These are phyloP conservation scores for Australoheros scitulus DNA, from an alignment of 2,113 vertebrate genomes.

Conservation along the genomic window DNA sequence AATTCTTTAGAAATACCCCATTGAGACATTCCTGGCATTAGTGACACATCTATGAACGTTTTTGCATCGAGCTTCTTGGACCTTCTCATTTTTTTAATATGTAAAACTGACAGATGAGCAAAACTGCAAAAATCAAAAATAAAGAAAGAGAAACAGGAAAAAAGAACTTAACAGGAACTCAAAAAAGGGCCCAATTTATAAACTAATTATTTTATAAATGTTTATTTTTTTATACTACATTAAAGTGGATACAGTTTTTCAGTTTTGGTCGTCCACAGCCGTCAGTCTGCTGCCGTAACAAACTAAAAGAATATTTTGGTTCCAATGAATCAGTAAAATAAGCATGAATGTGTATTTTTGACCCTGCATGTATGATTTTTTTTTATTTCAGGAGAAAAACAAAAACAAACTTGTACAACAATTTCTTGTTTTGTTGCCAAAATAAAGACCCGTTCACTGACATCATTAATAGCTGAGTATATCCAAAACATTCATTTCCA, in stretches of 20 bases:
- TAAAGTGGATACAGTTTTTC: not conserved
- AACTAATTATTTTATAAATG: too few relatives aligned
- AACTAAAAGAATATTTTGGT: too few relatives aligned
- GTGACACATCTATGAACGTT: not conserved
- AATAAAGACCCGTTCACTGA: not conserved
- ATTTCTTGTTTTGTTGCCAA: too few relatives aligned
- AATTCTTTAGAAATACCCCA: not conserved
- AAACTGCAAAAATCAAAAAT: not conserved
- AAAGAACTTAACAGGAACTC: too few relatives aligned
- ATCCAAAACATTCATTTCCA: not conserved
- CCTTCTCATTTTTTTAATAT: not conserved
- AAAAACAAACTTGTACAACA: too few relatives aligned
- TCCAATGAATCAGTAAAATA: too few relatives aligned
- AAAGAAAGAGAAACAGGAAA: not conserved
- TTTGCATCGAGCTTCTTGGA: not conserved
- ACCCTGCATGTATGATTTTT: too few relatives aligned
- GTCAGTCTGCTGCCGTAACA: too few relatives aligned
- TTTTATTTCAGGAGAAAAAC: too few relatives aligned
- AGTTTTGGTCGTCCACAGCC: too few relatives aligned
- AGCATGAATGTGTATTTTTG: too few relatives aligned
- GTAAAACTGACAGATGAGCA: not conserved
- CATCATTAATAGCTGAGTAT: not conserved
- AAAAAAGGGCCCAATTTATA: too few relatives aligned
- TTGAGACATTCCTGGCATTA: not conserved
- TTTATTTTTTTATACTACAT: not conserved